These are phyloP conservation scores for Glossophaga mutica DNA, from an alignment of 2,797 vertebrate species.

Conservation along the genomic window DNA sequence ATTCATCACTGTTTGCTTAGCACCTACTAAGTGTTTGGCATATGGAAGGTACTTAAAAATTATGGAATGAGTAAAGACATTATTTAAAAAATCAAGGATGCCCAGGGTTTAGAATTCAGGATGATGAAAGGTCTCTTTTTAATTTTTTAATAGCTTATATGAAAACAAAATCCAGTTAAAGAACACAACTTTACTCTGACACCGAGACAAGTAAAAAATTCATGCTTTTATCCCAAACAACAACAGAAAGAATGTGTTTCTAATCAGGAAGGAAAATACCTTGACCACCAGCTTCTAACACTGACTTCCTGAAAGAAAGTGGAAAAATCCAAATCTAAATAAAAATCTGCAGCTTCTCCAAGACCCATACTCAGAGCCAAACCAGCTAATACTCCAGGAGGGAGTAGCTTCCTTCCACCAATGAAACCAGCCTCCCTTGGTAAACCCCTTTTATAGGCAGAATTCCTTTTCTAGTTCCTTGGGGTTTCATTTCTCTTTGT, in stretches of 20 bases:
- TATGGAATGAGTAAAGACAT: not conserved
- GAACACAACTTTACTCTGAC: not conserved
- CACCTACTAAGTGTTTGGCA: not conserved
- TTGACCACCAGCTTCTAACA: constrained; percentile 18
- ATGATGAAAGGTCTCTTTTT: not conserved
- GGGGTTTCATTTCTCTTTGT: constrained; percentile 40
- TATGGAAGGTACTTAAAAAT: not conserved
- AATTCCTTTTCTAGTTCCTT: not conserved
- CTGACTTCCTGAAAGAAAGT: constrained; percentile 28
- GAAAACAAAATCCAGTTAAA: not conserved
- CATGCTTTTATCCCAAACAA: constrained; percentile 1
- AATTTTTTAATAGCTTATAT: not conserved
- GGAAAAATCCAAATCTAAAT: constrained; percentile 45
- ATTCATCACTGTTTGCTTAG: not conserved
- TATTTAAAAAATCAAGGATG: not conserved
- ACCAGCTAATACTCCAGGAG: not conserved
- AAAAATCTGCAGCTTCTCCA: constrained; percentile 6
- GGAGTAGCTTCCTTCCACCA: not conserved
- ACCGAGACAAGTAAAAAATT: not conserved
- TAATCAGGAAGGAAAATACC: constrained; percentile 38
- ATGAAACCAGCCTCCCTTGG: not conserved
- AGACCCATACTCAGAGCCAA: not conserved
- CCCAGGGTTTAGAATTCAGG: not conserved
- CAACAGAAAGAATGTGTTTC: constrained; percentile 45
- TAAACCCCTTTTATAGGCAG: constrained; percentile 43